phyloP scores from a whole-genome alignment of 2,888 invertebrate species.

The Monoplex corrugatus region DNA sequence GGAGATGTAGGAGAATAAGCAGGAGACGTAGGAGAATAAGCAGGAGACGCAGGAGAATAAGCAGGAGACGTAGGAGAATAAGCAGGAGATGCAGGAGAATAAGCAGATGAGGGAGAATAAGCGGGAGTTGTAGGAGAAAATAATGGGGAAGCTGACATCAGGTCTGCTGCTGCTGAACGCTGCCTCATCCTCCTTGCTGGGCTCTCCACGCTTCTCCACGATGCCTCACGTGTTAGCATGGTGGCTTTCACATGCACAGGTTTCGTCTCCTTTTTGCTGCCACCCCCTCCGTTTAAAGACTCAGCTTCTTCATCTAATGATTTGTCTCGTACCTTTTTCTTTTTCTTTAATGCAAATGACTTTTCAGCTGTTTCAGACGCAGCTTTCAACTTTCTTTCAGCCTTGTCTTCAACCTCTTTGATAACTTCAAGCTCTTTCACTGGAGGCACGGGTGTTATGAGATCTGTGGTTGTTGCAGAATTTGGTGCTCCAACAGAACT shows the following conservation, averaged over 20 bases:
- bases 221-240: too few species aligned
- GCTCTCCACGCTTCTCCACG: background rate
- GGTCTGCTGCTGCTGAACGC: background rate
- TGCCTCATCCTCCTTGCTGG: background rate
- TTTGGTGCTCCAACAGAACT: too few species aligned
- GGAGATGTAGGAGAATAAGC: too few species aligned
- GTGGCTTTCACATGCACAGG: background rate
- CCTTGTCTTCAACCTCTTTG: too few species aligned
- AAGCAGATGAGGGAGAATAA: background rate
- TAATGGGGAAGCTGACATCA: background rate
- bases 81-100: background rate
- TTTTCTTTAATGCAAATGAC: too few species aligned
- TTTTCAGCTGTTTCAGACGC: too few species aligned
- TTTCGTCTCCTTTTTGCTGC: background rate
- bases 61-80: background rate
- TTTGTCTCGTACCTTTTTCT: background rate
- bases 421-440: too few species aligned
- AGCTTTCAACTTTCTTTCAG: too few species aligned
- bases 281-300: background rate
- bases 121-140: background rate
- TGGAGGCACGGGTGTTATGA: too few species aligned
- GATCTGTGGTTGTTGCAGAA: too few species aligned
- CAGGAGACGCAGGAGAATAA: too few species aligned
- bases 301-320: background rate
- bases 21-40: too few species aligned